Base-by-base conservation (phyloP, 2,888 invertebrate genomes). In the Cistogaster globosa region DNA sequence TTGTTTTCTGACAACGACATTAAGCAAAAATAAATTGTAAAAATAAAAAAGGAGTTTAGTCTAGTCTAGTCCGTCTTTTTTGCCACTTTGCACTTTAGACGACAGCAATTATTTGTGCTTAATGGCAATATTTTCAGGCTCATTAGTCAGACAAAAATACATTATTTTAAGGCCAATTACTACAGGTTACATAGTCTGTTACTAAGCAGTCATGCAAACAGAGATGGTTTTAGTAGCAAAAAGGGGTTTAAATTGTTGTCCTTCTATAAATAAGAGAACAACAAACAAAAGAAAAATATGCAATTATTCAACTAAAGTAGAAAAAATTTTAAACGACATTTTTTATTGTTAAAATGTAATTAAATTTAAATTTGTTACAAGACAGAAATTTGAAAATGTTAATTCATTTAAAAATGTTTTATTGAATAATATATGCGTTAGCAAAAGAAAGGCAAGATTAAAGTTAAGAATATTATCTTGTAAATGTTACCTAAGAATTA, bases 101-200 rank as follows among this genome's bases (percentile, higher is more conserved):
- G 26, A 36, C 53, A 69, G 53, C 53, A 62, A 69, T 69, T 60
- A 62, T 69, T 77, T 77, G 20, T 69, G 14, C 22, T 42, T 26
- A 20, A 45, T 77, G 60, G 22, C 42, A 60, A 60, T 53, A 22
- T 60, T 68, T 77, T 60, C 68, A 53, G 68, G 42, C 67, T 69
- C 77, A 77, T 69, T 77, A 77, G 77, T 58, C 51, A 51, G 51
- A 0, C 36, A 60, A 68, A 12, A 16, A 48, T 48, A 20, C 51
- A 8, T 38, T 38, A 18, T 14, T 26, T 58, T 67, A 36, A 58
- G 51, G 72, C 62, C 20, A 74, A 53, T 53, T 74, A 42, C 22
- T 62, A 16, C 18, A 14, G n/a, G 22, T 14, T 22, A n/a, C 42
- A 63, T 62, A 12, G 42, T 8, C n/a, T 53, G 53, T 14, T 53